These are phyloP conservation scores for Pipistrellus pipistrellus DNA, from an alignment of 2,797 vertebrate species.

Conservation along the genomic window DNA sequence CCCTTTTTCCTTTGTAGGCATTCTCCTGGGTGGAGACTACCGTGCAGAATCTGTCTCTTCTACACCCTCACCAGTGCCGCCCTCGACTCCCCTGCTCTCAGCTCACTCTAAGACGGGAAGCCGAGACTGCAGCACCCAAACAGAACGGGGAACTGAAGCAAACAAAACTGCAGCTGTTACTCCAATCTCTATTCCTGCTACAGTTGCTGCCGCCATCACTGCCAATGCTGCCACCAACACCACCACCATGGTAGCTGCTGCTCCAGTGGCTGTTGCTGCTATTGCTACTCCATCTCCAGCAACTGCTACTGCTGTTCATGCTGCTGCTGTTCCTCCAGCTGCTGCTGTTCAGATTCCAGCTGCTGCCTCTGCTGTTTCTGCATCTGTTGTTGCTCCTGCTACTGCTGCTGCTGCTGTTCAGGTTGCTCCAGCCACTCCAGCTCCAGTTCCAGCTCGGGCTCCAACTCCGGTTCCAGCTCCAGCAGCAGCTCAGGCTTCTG, in stretches of 20 bases:
- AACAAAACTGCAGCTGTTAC: slow-evolving; percentile 88
- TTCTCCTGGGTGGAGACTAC: slow-evolving; percentile 96
- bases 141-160: slow-evolving; percentile 93
- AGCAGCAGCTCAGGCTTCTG: slow-evolving; percentile 58
- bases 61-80: slow-evolving; percentile 95
- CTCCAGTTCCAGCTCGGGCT: slow-evolving; percentile 80
- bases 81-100: slow-evolving; percentile 92
- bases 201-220: slow-evolving; percentile 57
- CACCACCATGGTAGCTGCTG: slow-evolving; percentile 75
- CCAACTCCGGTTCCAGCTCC: slow-evolving; percentile 19
- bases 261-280: slow-evolving; percentile 47
- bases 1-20: slow-evolving; percentile 87
- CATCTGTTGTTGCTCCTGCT: not conserved
- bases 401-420: slow-evolving; percentile 31
- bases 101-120: slow-evolving; percentile 97
- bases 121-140: slow-evolving; percentile 98
- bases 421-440: slow-evolving; percentile 51
- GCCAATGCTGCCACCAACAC: slow-evolving; percentile 65
- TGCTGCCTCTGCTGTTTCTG: not conserved
- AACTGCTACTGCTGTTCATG: not conserved
- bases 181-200: slow-evolving; percentile 81
- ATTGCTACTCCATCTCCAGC: not conserved
- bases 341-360: slow-evolving; percentile 45
- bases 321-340: slow-evolving; percentile 57
- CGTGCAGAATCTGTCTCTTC: slow-evolving; percentile 95